Evolutionary conservation across 2,797 vertebrate species (phyloP), one percentile per base, ranked within the genome.

Genomic region (Erpetoichthys calabaricus): DNA sequence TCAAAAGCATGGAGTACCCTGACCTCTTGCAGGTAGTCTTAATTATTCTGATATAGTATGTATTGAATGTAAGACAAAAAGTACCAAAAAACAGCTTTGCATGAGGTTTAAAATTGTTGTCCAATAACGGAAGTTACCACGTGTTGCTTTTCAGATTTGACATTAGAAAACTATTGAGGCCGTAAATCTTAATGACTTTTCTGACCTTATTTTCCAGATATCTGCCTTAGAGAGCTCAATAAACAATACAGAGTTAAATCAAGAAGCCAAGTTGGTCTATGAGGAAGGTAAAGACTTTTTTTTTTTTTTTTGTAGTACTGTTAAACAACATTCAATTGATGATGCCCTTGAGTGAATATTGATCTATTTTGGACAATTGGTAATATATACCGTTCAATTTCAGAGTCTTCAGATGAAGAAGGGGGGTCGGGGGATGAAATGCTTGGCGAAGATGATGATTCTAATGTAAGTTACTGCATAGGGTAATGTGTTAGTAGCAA

Each of bases 261-360:
- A 84, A 73, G 86, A 86, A 59, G 92, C 96, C 47, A 95, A 92
- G 61, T 71, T 98, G 67, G 89, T 98, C n/a, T 99, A 96, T 72
- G 94, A 98, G 66, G 94, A 98, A 68, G 94, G 96, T 96, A 70
- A 90, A 78, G 68, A 8, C 55, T 56, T 6, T 44, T 10, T 51
- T 44, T 5, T 61, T 45, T 2, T 3, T 54, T 42, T 54, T 50
- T 51, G 25, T 25, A 25, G 25, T 25, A 25, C 25, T 25, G 25
- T 25, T 25, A 25, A 25, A 25, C 25, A 2, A 25, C 25, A 25
- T 25, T 25, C 25, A 25, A 25, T 25, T 25, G 25, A 25, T 60
- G n/a, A 0, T 1, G 42, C 50, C 45, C 41, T 8, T 44, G 65
- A 57, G 42, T 50, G 67, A 55, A 70, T 55, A 5, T 3, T 4